Evolutionary conservation across 2,113 vertebrate genomes (phyloP).

Genomic region (Oenanthe oenanthe): DNA sequence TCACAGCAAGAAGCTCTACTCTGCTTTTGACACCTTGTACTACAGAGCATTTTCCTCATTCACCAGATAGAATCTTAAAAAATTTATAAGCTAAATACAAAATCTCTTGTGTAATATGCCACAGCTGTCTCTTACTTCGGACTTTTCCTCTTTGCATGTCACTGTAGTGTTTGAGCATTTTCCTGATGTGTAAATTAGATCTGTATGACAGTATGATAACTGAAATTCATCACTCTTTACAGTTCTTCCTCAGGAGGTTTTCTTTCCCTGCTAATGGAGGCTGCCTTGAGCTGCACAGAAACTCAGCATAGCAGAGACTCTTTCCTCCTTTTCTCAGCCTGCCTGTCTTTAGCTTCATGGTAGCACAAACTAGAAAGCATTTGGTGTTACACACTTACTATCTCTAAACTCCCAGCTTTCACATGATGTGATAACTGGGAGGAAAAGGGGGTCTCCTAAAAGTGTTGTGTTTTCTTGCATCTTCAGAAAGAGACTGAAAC

Average conservation of each 20-base stretch:
- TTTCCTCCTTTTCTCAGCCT: not conserved
- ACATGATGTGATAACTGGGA: not conserved
- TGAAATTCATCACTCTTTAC: conserved; percentile 24
- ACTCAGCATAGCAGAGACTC: not conserved
- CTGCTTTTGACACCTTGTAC: conserved; percentile 1
- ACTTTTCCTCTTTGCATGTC: not conserved
- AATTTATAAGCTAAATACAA: conserved; percentile 14
- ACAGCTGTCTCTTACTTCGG: not conserved
- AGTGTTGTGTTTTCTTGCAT: not conserved
- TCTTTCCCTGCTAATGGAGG: not conserved
- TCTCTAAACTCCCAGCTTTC: not conserved
- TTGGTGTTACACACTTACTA: not conserved
- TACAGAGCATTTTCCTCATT: not conserved
- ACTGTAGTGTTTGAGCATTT: conserved; percentile 12
- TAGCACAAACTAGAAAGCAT: conserved; percentile 16
- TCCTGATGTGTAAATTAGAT: conserved; percentile 49
- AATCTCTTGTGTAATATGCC: conserved; percentile 25
- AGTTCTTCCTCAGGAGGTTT: conserved; percentile 41
- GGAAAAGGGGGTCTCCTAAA: not conserved
- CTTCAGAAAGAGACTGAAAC: not conserved
- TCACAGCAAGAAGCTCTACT: not conserved
- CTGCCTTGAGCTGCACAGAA: conserved; percentile 2
- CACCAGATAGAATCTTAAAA: not conserved
- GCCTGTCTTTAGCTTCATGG: not conserved
- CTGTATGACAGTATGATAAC: conserved; percentile 30